These are phyloP conservation scores for Rutpela maculata DNA, from an alignment of 2,888 invertebrate species.

Conservation along the genomic window DNA sequence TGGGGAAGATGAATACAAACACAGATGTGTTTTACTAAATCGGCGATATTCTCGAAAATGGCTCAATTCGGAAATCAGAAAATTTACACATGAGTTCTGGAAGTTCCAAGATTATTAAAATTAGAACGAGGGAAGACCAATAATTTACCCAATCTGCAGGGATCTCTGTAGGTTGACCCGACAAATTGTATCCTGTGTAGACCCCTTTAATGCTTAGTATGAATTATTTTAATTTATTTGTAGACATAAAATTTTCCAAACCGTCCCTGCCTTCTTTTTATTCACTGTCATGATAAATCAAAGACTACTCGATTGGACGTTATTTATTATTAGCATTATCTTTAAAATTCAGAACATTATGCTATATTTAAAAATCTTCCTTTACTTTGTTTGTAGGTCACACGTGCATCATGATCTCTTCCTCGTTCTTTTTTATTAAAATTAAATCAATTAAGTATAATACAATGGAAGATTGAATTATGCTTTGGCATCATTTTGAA, in stretches of 20 bases:
- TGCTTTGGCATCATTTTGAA: not conserved
- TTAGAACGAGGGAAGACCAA: too few relatives aligned
- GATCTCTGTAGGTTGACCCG: too few relatives aligned
- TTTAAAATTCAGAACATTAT: conserved; percentile 29
- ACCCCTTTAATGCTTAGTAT: too few relatives aligned
- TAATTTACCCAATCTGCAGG: too few relatives aligned
- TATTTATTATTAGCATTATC: conserved; percentile 29
- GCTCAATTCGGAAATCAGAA: too few relatives aligned
- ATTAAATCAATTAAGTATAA: not conserved
- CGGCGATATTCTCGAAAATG: too few relatives aligned
- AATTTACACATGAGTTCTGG: too few relatives aligned
- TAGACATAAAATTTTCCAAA: not conserved
- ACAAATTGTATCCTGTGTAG: too few relatives aligned
- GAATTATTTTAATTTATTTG: too few relatives aligned
- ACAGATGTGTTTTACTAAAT: too few relatives aligned
- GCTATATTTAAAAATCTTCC: conserved; percentile 16
- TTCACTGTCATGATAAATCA: conserved; percentile 17
- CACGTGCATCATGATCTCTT: conserved; percentile 37
- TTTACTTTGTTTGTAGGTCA: conserved; percentile 38
- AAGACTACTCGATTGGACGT: conserved; percentile 4
- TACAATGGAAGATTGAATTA: not conserved
- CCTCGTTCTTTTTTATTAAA: not conserved
- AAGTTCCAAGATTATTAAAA: too few relatives aligned
- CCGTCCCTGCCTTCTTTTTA: not conserved
- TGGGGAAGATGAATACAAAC: too few relatives aligned